Base-by-base conservation (phyloP, 2,888 invertebrate species). In the Chalcis sispes region DNA sequence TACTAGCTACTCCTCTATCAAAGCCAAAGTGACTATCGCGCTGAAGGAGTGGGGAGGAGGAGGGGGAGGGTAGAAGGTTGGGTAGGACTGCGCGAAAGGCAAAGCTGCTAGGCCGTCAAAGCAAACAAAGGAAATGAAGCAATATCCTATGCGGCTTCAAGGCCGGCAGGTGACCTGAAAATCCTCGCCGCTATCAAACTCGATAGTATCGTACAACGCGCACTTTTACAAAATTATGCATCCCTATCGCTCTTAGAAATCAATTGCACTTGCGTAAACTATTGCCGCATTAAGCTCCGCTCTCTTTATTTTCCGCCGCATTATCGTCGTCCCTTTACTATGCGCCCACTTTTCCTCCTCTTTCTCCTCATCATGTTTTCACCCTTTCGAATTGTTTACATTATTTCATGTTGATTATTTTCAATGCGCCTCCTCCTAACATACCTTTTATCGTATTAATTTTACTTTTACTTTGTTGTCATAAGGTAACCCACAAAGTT, bases 111-210 rank as follows among this genome's bases (percentile, higher is more conserved):
- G 54, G 25, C 23, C 40, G 58, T 75, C 75, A 75, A 70, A 75
- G 70, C 58, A 75, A 75, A 70, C 70, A 70, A 70, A 56, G 70
- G 64, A 70, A 70, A 70, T 70, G 70, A 70, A 70, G 70, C 70
- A 75, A 70, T 75, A 75, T 64, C 58, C 64, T 65, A 56, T 52
- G 18, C 62, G 40, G 20, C n/a, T 15, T 15, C 27, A 56, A 56
- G 42, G 67, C 40, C 40, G 13, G 3, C 20, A 42, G 23, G 27
- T 56, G 64, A 72, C 64, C 62, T 72, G 66, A 69, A 74, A 74
- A 54, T 66, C 13, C 25, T 15, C 3, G n/a, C 13, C 27, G 42
- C 23, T 58, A 74, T 48, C 62, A 69, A 62, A 62, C 52, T 52
- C 10, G 61, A 59, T 59, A 46, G 46, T 32, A 69, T 69, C 46